phyloP scores from a whole-genome alignment of 2,888 invertebrate genomes.

The Thelaira solivaga region DNA sequence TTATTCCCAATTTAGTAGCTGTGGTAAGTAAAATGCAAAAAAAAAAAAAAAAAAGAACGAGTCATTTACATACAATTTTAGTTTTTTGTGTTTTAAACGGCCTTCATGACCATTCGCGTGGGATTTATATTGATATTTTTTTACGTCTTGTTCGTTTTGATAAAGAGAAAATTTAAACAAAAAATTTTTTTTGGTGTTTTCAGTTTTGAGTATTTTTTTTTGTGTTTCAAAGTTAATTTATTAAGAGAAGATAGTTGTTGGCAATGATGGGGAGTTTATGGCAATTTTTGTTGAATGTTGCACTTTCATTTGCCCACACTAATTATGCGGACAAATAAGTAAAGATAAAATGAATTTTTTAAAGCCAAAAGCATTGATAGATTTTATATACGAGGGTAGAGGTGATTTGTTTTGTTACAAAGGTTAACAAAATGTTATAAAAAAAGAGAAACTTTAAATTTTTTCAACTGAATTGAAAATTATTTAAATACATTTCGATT shows the following conservation, averaged over 20 bases:
- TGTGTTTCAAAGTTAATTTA: background rate
- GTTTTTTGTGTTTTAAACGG: constrained; percentile 5
- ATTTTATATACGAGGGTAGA: background rate
- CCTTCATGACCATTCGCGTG: constrained; percentile 55
- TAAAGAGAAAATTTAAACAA: too few relatives aligned
- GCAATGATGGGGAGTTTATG: background rate
- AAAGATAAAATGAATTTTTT: background rate
- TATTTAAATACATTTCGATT: too few relatives aligned
- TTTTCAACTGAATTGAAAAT: too few relatives aligned
- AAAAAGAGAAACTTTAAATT: too few relatives aligned
- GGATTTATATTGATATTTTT: constrained; percentile 31
- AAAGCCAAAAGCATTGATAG: constrained; percentile 27
- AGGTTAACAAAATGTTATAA: too few relatives aligned
- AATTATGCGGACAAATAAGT: constrained; percentile 18
- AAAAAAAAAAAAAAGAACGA: background rate
- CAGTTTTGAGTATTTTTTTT: background rate
- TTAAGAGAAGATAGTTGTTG: background rate
- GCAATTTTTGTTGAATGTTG: background rate
- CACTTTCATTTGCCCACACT: constrained; percentile 15
- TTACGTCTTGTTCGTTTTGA: background rate
- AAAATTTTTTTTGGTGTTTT: constrained; percentile 7
- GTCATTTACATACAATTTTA: constrained; percentile 39
- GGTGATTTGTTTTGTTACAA: too few relatives aligned
- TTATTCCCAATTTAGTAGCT: constrained; percentile 14
- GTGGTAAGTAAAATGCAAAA: too few relatives aligned